A percentile compares a stretch with the other conserved stretches of the same genome.
Conservation (phyloP, 2,888 invertebrate species). For the Orchesellides sinensis region DNA sequence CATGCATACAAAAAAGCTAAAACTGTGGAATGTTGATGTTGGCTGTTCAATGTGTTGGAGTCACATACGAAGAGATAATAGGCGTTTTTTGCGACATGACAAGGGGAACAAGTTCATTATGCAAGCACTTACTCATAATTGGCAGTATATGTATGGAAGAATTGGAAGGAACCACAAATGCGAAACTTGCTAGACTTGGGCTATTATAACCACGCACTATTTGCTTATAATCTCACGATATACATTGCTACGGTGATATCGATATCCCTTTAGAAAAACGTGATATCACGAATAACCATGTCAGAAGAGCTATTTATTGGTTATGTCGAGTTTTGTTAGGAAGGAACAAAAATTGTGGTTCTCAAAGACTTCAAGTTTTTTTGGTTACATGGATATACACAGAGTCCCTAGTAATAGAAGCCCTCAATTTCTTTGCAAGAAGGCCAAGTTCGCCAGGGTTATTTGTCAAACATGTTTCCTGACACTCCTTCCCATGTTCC, state of each 20-base stretch:
- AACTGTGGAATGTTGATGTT: background rate
- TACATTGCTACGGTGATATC: too few relatives aligned
- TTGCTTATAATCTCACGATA: too few relatives aligned
- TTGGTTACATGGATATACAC: background rate
- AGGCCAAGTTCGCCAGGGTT: constrained; percentile 28
- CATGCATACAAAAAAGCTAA: too few relatives aligned
- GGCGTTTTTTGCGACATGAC: constrained; percentile 30
- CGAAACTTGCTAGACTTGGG: background rate
- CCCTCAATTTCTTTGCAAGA: background rate
- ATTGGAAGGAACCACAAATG: too few relatives aligned
- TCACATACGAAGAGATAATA: background rate
- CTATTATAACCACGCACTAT: background rate
- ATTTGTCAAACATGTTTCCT: too few relatives aligned
- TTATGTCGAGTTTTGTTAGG: too few relatives aligned
- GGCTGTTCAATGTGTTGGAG: background rate
- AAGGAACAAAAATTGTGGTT: background rate
- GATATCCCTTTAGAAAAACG: too few relatives aligned
- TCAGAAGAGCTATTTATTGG: too few relatives aligned
- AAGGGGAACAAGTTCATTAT: constrained; percentile 49
- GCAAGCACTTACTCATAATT: too few relatives aligned
- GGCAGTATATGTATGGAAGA: too few relatives aligned
- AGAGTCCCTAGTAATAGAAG: background rate
- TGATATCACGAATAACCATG: too few relatives aligned
- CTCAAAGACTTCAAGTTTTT: constrained; percentile 58
- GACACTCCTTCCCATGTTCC: too few relatives aligned